These are phyloP conservation scores for Polia nebulosa DNA, from an alignment of 2,888 invertebrate genomes.

Conservation along the genomic window DNA sequence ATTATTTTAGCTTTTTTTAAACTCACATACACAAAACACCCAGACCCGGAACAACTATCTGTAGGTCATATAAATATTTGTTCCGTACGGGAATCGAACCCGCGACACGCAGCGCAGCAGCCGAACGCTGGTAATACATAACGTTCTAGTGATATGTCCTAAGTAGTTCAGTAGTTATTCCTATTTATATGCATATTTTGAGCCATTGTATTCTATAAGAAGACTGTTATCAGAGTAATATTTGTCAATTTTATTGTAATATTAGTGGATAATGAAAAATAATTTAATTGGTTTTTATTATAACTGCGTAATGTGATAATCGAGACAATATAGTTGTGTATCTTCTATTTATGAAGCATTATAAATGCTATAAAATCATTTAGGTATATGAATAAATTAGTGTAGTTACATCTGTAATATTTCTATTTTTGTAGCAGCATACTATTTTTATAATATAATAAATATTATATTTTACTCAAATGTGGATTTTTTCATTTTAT, in stretches of 20 bases:
- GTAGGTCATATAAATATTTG: no score
- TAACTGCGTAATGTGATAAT: slow-evolving; percentile 65
- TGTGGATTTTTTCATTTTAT: slow-evolving; percentile 31
- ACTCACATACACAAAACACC: no score
- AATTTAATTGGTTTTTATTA: slow-evolving; percentile 59
- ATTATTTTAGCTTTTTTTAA: slow-evolving; percentile 33
- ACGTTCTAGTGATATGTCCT: slow-evolving; percentile 54
- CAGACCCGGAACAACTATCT: no score
- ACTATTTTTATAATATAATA: slow-evolving; percentile 54
- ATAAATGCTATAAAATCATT: slow-evolving; percentile 72
- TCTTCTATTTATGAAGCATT: slow-evolving; percentile 73
- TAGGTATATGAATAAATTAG: slow-evolving; percentile 36
- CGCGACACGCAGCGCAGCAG: no score
- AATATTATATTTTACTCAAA: slow-evolving; percentile 40
- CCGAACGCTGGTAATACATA: slow-evolving; percentile 35
- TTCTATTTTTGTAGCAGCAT: slow-evolving; percentile 54
- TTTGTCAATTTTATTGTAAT: slow-evolving; percentile 60
- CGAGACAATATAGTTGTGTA: slow-evolving; percentile 69
- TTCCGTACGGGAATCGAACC: no score
- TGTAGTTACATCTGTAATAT: slow-evolving; percentile 49
- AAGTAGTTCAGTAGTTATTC: slow-evolving; percentile 50
- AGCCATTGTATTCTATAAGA: slow-evolving; percentile 65
- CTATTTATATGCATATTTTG: slow-evolving; percentile 55
- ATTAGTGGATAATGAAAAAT: slow-evolving; percentile 51
- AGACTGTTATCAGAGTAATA: slow-evolving; percentile 65